phyloP scores from a whole-genome alignment of 1,140 invertebrate species.

The Heliconius himera region DNA sequence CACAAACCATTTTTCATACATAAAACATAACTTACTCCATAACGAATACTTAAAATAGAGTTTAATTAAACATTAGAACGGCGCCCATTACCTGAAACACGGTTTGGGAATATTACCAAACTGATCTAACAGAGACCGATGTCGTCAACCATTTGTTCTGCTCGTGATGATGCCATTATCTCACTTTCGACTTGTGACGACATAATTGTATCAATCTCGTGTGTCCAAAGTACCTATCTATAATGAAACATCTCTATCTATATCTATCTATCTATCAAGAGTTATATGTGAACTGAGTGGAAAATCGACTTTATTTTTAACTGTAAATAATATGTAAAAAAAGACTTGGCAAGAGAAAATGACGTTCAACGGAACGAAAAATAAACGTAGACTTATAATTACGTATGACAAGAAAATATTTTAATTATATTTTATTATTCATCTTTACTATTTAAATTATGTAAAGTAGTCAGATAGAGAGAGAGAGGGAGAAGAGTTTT shows the following conservation, averaged over 20 bases:
- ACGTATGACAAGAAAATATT: background rate
- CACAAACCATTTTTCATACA: background rate
- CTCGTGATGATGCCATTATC: slow-evolving; percentile 50
- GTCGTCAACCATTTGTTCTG: slow-evolving; percentile 51
- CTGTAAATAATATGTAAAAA: background rate
- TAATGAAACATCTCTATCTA: background rate
- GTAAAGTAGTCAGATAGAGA: too few species aligned
- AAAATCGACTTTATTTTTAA: background rate
- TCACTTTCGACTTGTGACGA: slow-evolving; percentile 51
- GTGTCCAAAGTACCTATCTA: slow-evolving; percentile 2
- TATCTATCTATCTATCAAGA: slow-evolving; percentile 6
- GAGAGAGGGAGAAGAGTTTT: too few species aligned
- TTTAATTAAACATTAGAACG: background rate
- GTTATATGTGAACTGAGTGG: slow-evolving; percentile 7
- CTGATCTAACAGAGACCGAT: slow-evolving; percentile 34
- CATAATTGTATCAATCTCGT: slow-evolving; percentile 43
- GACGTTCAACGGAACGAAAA: too few species aligned
- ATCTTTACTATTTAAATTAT: too few species aligned
- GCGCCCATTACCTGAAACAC: slow-evolving; percentile 20
- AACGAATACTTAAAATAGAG: background rate
- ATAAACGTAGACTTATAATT: background rate
- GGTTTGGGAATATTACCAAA: slow-evolving; percentile 29
- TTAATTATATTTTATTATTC: background rate
- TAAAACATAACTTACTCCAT: background rate
- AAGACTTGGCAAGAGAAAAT: background rate